Evolutionary conservation across 2,888 invertebrate species (phyloP).

Genomic region (Sinhomidia bicolor): DNA sequence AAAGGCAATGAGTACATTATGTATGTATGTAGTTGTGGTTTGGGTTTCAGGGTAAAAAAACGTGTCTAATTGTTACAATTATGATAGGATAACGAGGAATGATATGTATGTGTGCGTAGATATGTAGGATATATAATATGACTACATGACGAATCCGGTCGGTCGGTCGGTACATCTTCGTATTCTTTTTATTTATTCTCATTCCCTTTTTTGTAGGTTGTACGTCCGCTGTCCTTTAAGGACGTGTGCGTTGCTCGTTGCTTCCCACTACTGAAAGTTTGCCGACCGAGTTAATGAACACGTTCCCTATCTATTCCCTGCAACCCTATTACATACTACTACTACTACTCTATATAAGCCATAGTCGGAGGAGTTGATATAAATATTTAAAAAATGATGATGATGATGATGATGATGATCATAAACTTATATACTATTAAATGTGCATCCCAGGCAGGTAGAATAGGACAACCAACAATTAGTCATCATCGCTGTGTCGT

Average conservation of each 20-base stretch:
- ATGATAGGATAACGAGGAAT: conserved; percentile 14
- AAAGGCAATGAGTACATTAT: not conserved
- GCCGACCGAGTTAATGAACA: not conserved
- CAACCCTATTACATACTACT: not conserved
- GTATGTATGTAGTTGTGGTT: not conserved
- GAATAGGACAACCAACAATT: conserved; percentile 21
- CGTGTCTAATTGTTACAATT: conserved; percentile 56
- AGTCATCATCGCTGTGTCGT: conserved; percentile 14
- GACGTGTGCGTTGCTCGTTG: not conserved
- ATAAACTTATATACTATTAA: conserved; percentile 32
- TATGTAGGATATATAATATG: not conserved
- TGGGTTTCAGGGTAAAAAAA: conserved; percentile 50
- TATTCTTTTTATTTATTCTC: not conserved
- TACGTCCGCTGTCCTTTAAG: conserved; percentile 44
- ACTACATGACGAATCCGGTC: not conserved
- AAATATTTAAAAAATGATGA: not conserved
- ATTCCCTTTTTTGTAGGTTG: conserved; percentile 22
- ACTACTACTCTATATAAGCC: no score
- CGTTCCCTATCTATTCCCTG: not conserved
- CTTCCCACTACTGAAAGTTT: not conserved
- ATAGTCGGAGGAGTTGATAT: no score
- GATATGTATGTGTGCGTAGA: no score
- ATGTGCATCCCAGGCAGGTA: conserved; percentile 7
- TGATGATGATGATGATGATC: not conserved
- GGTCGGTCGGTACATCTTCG: no score